Evolutionary conservation across 2,888 invertebrate species (phyloP).

Genomic region (Trichogramma dendrolimi): DNA sequence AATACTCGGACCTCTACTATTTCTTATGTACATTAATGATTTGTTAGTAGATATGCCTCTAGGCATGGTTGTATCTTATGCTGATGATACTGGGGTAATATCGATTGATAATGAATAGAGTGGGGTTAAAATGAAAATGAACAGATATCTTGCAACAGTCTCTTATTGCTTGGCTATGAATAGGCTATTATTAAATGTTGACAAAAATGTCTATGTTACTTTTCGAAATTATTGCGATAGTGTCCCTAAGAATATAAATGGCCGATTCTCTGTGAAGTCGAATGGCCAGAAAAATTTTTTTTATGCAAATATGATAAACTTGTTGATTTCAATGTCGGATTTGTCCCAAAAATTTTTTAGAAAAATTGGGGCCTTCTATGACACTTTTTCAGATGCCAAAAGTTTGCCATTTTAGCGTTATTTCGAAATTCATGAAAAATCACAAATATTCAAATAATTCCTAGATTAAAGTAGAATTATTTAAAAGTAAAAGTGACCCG

Average conservation of each 20-base stretch:
- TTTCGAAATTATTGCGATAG: slow-evolving; percentile 16
- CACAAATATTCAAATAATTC: too few species aligned
- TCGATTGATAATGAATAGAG: slow-evolving; percentile 6
- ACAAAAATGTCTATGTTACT: slow-evolving; percentile 11
- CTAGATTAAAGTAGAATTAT: too few species aligned
- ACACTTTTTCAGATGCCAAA: too few species aligned
- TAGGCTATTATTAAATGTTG: slow-evolving; percentile 10
- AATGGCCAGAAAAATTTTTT: too few species aligned
- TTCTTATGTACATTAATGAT: slow-evolving; percentile 16
- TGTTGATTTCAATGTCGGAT: too few species aligned
- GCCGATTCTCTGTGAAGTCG: too few species aligned
- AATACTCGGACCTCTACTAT: slow-evolving; percentile 12
- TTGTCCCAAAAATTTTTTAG: too few species aligned
- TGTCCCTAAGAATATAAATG: slow-evolving; percentile 9
- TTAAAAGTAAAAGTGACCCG: too few species aligned
- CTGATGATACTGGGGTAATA: slow-evolving; percentile 18
- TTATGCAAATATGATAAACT: too few species aligned
- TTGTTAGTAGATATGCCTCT: not conserved
- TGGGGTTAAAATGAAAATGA: not conserved
- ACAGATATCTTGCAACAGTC: not conserved
- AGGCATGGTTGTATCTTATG: not conserved
- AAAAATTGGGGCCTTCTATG: too few species aligned
- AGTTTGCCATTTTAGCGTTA: too few species aligned
- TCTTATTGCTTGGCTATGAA: slow-evolving; percentile 2
- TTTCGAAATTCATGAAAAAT: too few species aligned